phyloP scores from a whole-genome alignment of 1,140 invertebrate species.

The Rhyzopertha dominica region DNA sequence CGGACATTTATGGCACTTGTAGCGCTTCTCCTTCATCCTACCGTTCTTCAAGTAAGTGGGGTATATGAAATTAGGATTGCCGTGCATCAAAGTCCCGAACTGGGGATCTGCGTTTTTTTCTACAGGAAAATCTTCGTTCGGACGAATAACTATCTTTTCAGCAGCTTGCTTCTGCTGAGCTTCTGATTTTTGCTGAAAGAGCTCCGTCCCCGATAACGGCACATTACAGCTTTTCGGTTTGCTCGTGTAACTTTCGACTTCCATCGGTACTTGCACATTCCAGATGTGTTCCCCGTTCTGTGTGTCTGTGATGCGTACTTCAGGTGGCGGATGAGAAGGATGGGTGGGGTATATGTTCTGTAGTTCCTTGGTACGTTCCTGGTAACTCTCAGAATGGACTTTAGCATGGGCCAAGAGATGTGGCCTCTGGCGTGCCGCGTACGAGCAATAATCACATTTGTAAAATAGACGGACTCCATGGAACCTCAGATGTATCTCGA shows the following conservation, averaged over 20 bases:
- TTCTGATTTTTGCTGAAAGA: constrained; percentile 58
- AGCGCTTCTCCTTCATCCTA: constrained; percentile 67
- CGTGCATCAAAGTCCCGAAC: constrained; percentile 59
- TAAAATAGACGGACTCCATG: constrained; percentile 59
- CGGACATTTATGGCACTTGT: constrained; percentile 81
- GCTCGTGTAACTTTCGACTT: constrained; percentile 16
- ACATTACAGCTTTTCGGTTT: constrained; percentile 40
- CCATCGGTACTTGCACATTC: constrained; percentile 46
- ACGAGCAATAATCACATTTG: constrained; percentile 74
- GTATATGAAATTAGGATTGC: constrained; percentile 72
- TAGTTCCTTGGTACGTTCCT: constrained; percentile 68
- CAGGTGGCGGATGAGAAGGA: constrained; percentile 57
- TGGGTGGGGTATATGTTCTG: constrained; percentile 61
- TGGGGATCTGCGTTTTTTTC: constrained; percentile 55
- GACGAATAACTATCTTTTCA: constrained; percentile 2
- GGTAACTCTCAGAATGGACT: constrained; percentile 78
- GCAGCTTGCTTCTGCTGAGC: constrained; percentile 44
- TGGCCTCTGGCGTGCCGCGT: constrained; percentile 63
- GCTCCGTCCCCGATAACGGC: constrained; percentile 58
- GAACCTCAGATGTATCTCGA: constrained; percentile 60
- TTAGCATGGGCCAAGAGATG: constrained; percentile 68
- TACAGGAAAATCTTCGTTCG: constrained; percentile 4
- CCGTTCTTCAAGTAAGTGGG: constrained; percentile 71
- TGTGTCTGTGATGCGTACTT: constrained; percentile 51
- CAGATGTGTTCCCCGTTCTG: constrained; percentile 44